Base-by-base conservation (phyloP, 2,888 invertebrate genomes). In the Callosobruchus maculatus region DNA sequence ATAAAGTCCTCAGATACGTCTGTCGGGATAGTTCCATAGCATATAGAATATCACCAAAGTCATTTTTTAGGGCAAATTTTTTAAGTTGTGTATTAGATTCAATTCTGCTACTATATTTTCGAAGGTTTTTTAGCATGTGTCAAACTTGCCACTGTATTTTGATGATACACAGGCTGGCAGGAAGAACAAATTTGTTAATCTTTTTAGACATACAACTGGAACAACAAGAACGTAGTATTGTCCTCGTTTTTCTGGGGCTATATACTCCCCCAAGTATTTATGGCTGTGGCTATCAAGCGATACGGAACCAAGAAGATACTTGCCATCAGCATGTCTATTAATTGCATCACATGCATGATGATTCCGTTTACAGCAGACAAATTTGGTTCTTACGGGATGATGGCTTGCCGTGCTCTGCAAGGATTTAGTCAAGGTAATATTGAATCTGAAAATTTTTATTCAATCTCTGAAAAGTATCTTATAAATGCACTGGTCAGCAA, bases 181-280 rank as follows among this genome's bases (percentile, higher is more conserved):
- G n/a, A n/a, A n/a, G n/a, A n/a, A n/a, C n/a, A n/a, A n/a, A 26
- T 26, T 26, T 26, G 1, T 49, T 49, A 4, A 3, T 7, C 9
- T 7, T 74, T 91, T 91, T 68, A 80, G 80, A 78, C 76, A 0
- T 79, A 77, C 31, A 71, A 78, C 71, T 80, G 80, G 80, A 72
- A 31, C 31, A 77, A 78, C 73, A 82, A 86, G 2, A 89, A 89
- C 5, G 82, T 91, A 72, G 89, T 94, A 30, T 86, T 94, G 5
- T 93, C 93, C 9, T 93, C 94, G 0, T 95, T 94, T 85, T 94
- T 94, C 85, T 93, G 93, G 93, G 95, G 94, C 2, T 95, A 95
- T 83, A 89, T 93, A 0, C 77, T 92, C 0, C 91, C 93, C n/a
- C 95, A 95, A 85, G 86, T 94, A 0, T 93, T 93, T 0, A 91